These are phyloP conservation scores for Eupristina koningsbergeri DNA, from an alignment of 1,140 invertebrate genomes.

Conservation along the genomic window DNA sequence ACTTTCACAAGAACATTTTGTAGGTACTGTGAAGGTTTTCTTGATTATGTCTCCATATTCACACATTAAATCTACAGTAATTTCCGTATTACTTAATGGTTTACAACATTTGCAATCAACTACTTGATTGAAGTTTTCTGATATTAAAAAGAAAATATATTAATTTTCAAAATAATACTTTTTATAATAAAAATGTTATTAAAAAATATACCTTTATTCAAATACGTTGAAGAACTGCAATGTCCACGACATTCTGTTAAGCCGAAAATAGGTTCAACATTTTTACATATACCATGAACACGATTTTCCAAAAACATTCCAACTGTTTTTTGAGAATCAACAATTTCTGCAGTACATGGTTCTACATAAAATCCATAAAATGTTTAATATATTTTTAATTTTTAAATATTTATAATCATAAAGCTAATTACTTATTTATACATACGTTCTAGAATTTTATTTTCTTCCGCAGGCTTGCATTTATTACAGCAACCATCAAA, in stretches of 20 bases:
- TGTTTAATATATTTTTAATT: neutral
- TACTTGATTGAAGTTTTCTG: constrained; percentile 74
- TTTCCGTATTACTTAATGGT: constrained; percentile 67
- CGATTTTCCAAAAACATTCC: constrained; percentile 72
- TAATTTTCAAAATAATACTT: constrained; percentile 10
- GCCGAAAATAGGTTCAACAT: constrained; percentile 74
- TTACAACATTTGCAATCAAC: constrained; percentile 77
- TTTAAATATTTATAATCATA: neutral
- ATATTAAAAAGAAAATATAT: constrained; percentile 11
- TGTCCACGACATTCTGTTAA: constrained; percentile 79
- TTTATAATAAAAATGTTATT: neutral
- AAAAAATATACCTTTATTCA: constrained; percentile 74
- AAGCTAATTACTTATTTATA: constrained; percentile 54
- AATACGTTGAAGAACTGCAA: constrained; percentile 79
- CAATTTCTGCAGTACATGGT: constrained; percentile 73
- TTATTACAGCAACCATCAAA: constrained; percentile 79
- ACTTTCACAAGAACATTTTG: constrained; percentile 73
- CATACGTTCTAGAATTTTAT: constrained; percentile 62
- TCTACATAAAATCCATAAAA: constrained; percentile 65
- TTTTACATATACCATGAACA: constrained; percentile 77
- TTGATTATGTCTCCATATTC: constrained; percentile 71
- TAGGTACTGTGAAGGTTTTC: constrained; percentile 73
- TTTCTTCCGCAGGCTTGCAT: constrained; percentile 74
- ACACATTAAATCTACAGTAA: constrained; percentile 73
- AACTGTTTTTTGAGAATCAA: constrained; percentile 74